Evolutionary conservation across 2,888 invertebrate species (phyloP), one percentile per base, ranked within the genome.

Genomic region (Coronaproctus castanopsis): DNA sequence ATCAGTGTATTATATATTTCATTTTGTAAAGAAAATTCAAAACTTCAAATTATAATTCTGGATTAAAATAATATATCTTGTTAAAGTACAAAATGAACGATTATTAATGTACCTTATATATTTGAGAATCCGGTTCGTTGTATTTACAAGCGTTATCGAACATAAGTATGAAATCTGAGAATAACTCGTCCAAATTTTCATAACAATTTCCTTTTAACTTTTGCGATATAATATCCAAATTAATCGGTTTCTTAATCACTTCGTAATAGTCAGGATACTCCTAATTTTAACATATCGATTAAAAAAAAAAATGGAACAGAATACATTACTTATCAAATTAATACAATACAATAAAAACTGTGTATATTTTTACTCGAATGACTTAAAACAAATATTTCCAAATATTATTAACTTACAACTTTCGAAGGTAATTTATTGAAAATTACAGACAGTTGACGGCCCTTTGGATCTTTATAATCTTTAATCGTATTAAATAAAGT

Each of bases 251-350:
- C 68, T 90, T 91, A 59, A 98, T 97, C 0, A 96, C 84, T 70
- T 96, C 93, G 70, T 95, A 97, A 72, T 98, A 98, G 69, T 93
- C 92, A 0, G 97, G 96, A 73, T 95, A 95, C 69, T 95, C 89
- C 72, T 82, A 73, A 52, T n/a, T n/a, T n/a, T n/a, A n/a, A n/a
- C n/a, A n/a, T n/a, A n/a, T n/a, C n/a, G n/a, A 71, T 48, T 57
- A 49, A 52, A 8, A 22, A 54, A 22, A 24, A 62, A 57, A 60
- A 52, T 20, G 51, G 57, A 60, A 53, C 10, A 52, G 49, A 19
- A 57, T 23, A 61, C 53, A 8, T 20, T 24, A 52, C n/a, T n/a
- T n/a, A n/a, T n/a, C n/a, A n/a, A n/a, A n/a, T n/a, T n/a, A n/a
- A n/a, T n/a, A n/a, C n/a, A n/a, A n/a, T n/a, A n/a, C n/a, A n/a